Evolutionary conservation across 2,797 vertebrate species (phyloP).

Genomic region (Naso thynnoides): DNA sequence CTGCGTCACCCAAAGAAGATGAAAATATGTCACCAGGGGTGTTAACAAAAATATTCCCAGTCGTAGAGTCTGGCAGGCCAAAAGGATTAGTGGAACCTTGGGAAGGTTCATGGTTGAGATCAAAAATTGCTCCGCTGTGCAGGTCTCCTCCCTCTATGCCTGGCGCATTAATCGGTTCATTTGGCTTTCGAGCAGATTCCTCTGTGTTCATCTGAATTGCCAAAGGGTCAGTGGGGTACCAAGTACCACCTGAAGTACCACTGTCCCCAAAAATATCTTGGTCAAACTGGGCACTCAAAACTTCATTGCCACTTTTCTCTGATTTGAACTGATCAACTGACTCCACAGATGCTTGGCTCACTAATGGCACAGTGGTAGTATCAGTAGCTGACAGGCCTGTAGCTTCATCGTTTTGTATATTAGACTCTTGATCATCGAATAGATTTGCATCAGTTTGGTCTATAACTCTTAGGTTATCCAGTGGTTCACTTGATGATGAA

Average conservation of each 20-base stretch:
- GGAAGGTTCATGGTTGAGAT: constrained; percentile 29
- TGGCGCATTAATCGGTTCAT: constrained; percentile 16
- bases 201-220: constrained; percentile 28
- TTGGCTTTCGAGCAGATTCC: constrained; percentile 2
- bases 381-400: not conserved
- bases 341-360: constrained; percentile 17
- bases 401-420: constrained; percentile 15
- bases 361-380: not conserved
- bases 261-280: constrained; percentile 35
- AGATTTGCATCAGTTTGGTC: constrained; percentile 17
- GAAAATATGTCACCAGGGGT: constrained; percentile 8
- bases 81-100: constrained; percentile 33
- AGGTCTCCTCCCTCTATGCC: not conserved
- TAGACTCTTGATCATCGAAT: constrained; percentile 22
- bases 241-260: constrained; percentile 14
- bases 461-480: constrained; percentile 12
- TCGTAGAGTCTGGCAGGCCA: constrained; percentile 22
- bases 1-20: constrained; percentile 22
- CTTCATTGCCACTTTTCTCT: constrained; percentile 20
- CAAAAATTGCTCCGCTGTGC: constrained; percentile 19
- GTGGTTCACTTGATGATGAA: constrained; percentile 2
- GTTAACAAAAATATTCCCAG: constrained; percentile 21
- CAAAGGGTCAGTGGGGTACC: constrained; percentile 12
- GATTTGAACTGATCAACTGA: constrained; percentile 8
- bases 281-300: constrained; percentile 19